Conservation (phyloP, 2,797 vertebrate species). For the Liparis tanakae region DNA sequence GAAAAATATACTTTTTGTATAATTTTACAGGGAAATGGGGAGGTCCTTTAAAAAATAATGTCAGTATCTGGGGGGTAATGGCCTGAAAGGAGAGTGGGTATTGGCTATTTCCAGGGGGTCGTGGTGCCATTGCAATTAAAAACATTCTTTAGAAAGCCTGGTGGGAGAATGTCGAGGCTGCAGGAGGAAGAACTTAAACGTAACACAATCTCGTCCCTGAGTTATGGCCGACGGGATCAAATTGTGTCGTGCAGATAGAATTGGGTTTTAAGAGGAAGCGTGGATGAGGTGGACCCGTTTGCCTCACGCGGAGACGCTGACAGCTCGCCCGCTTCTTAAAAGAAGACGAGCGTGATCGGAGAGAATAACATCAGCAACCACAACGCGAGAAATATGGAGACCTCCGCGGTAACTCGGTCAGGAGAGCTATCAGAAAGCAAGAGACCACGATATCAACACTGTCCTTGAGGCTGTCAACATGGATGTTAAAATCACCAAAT, state of each 20-base stretch:
- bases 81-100: not conserved
- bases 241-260: conserved; percentile 14
- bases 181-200: conserved; percentile 11
- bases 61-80: conserved; percentile 2
- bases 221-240: conserved; percentile 1
- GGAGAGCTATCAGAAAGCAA: not conserved
- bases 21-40: not conserved
- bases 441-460: not conserved
- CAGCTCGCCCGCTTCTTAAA: not conserved
- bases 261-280: conserved; percentile 7
- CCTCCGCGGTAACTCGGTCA: not conserved
- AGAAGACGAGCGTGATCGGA: no score
- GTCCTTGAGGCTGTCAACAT: not conserved
- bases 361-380: no score
- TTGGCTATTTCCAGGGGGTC: conserved; percentile 1
- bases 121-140: not conserved
- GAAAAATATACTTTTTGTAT: not conserved
- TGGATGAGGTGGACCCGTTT: not conserved
- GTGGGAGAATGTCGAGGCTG: not conserved
- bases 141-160: conserved; percentile 2
- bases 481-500: not conserved
- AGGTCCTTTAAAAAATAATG: not conserved
- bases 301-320: not conserved
- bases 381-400: not conserved
- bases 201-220: not conserved